A percentile compares a stretch with the other conserved stretches of the same genome.
phyloP scores from a whole-genome alignment of 1,140 invertebrate genomes.

The Anadara kagoshimensis region DNA sequence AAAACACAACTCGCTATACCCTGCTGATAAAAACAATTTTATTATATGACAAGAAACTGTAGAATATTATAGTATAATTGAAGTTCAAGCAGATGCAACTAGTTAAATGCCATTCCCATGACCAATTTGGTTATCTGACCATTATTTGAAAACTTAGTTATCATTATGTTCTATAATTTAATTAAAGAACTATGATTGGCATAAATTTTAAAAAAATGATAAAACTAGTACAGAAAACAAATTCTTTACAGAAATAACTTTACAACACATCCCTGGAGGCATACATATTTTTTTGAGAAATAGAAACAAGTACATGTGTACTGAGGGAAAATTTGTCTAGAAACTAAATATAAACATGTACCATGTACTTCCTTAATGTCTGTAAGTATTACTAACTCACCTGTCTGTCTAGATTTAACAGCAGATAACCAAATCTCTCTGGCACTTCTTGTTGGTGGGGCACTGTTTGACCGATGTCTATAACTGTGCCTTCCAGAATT shows the following conservation, averaged over 20 bases:
- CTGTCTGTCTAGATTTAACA: constrained; percentile 61
- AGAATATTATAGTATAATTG: too few species aligned
- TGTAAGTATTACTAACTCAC: constrained; percentile 38
- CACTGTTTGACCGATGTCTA: constrained; percentile 56
- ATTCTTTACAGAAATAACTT: not conserved
- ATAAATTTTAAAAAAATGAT: not conserved
- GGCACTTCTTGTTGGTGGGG: constrained; percentile 39
- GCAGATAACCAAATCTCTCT: constrained; percentile 68
- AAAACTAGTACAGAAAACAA: not conserved
- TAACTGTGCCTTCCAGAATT: constrained; percentile 39
- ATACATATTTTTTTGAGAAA: not conserved
- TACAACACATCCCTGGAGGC: not conserved
- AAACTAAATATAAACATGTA: not conserved
- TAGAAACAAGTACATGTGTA: not conserved
- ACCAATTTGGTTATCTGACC: not conserved
- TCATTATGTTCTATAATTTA: not conserved
- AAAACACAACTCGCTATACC: too few species aligned
- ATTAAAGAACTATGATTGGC: not conserved
- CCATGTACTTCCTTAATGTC: not conserved
- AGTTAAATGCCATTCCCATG: not conserved
- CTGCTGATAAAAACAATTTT: too few species aligned
- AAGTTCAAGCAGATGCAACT: too few species aligned
- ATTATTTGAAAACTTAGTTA: too few species aligned
- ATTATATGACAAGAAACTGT: too few species aligned
- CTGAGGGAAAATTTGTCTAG: not conserved